phyloP scores from a whole-genome alignment of 2,113 vertebrate genomes.

The Callithrix jacchus region DNA sequence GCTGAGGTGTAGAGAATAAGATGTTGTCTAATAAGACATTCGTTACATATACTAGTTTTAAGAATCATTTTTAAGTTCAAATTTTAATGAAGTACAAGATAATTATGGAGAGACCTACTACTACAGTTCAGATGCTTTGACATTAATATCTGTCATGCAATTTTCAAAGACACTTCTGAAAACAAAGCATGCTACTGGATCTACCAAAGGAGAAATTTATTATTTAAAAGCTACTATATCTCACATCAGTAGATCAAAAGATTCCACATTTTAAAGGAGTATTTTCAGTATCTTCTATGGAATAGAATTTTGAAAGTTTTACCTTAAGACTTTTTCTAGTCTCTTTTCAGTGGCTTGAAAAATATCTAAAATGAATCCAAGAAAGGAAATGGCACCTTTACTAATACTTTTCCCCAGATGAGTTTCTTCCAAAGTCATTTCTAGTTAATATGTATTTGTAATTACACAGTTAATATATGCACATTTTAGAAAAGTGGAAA shows the following conservation, averaged over 20 bases:
- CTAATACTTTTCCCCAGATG: neutral
- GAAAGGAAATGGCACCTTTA: neutral
- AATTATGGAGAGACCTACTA: neutral
- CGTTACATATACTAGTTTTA: slow-evolving; percentile 19
- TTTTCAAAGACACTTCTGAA: neutral
- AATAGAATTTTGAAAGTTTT: neutral
- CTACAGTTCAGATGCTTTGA: neutral
- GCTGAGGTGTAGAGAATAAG: slow-evolving; percentile 44
- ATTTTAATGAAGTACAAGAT: slow-evolving; percentile 36
- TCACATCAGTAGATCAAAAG: neutral
- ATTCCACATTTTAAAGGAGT: neutral
- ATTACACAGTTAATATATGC: neutral
- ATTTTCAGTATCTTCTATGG: neutral
- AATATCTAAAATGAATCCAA: neutral
- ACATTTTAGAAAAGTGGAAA: neutral
- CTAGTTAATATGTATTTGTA: neutral
- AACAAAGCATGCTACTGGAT: neutral
- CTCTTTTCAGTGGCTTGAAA: slow-evolving; percentile 11
- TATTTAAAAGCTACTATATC: neutral
- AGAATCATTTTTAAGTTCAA: neutral
- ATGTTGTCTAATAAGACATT: slow-evolving; percentile 16
- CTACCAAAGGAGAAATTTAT: neutral
- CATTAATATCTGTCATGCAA: neutral
- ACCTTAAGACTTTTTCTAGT: neutral
- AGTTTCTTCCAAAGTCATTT: neutral